phyloP scores from a whole-genome alignment of 2,113 vertebrate species.

The Chaetura pelagica region DNA sequence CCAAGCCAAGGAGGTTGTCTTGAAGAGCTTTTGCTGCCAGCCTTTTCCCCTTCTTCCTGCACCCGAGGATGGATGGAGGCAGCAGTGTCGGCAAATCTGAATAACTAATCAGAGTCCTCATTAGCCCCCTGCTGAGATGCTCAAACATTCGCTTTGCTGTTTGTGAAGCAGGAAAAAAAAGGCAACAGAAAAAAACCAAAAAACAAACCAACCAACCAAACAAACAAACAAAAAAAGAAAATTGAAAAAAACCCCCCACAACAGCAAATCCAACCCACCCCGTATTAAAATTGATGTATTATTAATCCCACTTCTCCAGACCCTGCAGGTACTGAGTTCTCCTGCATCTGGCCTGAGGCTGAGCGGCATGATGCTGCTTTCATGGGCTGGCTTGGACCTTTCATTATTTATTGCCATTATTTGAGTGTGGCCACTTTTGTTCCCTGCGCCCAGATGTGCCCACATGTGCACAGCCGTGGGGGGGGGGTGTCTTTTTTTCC shows the following conservation, averaged over 20 bases:
- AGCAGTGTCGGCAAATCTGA: slow-evolving; percentile 74
- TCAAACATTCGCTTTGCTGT: slow-evolving; percentile 91
- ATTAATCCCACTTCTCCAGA: slow-evolving; percentile 78
- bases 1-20: neutral
- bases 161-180: slow-evolving; percentile 74
- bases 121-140: slow-evolving; percentile 90
- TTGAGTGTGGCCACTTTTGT: slow-evolving; percentile 4
- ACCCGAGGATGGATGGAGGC: slow-evolving; percentile 73
- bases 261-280: neutral
- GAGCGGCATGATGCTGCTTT: slow-evolving; percentile 41
- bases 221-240: too few relatives aligned
- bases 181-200: too few relatives aligned
- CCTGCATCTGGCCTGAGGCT: slow-evolving; percentile 43
- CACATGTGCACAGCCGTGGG: fast-evolving
- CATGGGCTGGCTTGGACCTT: slow-evolving; percentile 40
- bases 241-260: neutral
- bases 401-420: slow-evolving; percentile 49
- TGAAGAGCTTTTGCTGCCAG: slow-evolving; percentile 32
- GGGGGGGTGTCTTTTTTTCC: neutral
- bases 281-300: slow-evolving; percentile 81
- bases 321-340: slow-evolving; percentile 31
- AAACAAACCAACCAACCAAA: too few relatives aligned
- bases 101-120: slow-evolving; percentile 95
- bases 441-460: neutral
- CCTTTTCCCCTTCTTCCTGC: slow-evolving; percentile 19